Base-by-base conservation (phyloP, 2,797 vertebrate species). In the Cossypha caffra region DNA sequence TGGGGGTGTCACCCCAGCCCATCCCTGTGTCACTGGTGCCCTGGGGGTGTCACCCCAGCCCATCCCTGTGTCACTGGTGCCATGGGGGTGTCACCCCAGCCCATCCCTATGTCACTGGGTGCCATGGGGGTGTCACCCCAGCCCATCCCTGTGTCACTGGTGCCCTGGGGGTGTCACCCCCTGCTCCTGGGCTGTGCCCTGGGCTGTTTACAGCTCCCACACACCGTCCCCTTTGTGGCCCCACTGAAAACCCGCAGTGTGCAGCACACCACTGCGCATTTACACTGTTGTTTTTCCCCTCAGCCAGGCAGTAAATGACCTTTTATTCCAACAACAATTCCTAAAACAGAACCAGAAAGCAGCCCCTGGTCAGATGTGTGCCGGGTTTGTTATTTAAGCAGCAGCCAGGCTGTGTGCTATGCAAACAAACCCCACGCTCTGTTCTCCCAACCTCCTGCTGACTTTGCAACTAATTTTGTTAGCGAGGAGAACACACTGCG, bases 401-500 rank as follows among this genome's bases (percentile, higher is more conserved):
- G 85, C 78, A 82, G 68, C 79, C 79, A 86, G 90, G 51, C 92
- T 87, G 93, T 74, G 91, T 63, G 88, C 93, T 91, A 92, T 85
- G 95, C 93, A 96, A 91, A 96, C 95, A 96, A 89, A 54, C 75
- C 84, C 66, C 25, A 6, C 62, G 68, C 85, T 95, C 83, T 96
- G 95, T 85, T 97, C 95, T 93, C 74, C 72, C 59, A 95, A 42
- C 95, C 95, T 96, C 96, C 95, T 93, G 95, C 95, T 96, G 95
- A 94, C 95, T 95, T 74, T 7, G 90, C 95, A 93, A 91, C 86
- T 96, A 33, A 95, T 96, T 94, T 91, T 72, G 92, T 80, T n/a
- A 74, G 91, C 28, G 6, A 69, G 92, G 64, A 95, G 95, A 96
- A 64, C 91, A 69, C 83, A 51, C 84, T 72, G 91, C 3, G 43